phyloP scores from a whole-genome alignment of 2,113 vertebrate genomes.

The Gavia stellata region DNA sequence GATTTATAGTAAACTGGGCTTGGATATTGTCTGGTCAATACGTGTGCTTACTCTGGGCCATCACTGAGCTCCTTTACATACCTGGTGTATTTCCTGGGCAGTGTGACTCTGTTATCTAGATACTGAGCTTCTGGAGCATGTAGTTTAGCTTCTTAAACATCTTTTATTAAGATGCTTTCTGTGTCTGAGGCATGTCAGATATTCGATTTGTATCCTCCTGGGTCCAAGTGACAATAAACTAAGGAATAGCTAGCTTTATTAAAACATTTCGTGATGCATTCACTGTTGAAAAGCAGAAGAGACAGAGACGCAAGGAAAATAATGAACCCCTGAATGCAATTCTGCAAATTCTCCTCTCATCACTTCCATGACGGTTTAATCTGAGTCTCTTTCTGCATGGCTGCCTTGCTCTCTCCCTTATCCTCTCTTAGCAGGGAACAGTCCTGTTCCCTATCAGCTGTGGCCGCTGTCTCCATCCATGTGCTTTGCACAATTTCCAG shows the following conservation, averaged over 20 bases:
- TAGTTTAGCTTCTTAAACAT: neutral
- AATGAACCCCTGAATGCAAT: neutral
- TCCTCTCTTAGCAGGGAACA: neutral
- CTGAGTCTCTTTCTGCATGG: neutral
- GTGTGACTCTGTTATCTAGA: neutral
- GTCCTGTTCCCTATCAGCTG: neutral
- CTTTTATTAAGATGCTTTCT: neutral
- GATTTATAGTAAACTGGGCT: neutral
- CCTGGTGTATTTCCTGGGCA: neutral
- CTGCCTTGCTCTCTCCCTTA: neutral
- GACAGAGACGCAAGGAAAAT: neutral
- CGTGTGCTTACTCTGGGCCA: neutral
- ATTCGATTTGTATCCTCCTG: neutral
- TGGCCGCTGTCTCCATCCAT: neutral
- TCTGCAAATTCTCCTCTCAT: neutral
- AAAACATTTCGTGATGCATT: neutral
- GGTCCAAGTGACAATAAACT: neutral
- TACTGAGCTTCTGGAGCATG: neutral
- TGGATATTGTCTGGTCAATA: neutral
- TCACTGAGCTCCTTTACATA: neutral
- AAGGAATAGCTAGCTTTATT: neutral
- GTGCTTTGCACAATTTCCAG: neutral
- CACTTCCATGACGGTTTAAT: neutral
- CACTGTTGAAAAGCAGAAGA: neutral
- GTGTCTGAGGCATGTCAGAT: neutral